Conservation (phyloP, 2,797 vertebrate genomes). For the Microtus agrestis region DNA sequence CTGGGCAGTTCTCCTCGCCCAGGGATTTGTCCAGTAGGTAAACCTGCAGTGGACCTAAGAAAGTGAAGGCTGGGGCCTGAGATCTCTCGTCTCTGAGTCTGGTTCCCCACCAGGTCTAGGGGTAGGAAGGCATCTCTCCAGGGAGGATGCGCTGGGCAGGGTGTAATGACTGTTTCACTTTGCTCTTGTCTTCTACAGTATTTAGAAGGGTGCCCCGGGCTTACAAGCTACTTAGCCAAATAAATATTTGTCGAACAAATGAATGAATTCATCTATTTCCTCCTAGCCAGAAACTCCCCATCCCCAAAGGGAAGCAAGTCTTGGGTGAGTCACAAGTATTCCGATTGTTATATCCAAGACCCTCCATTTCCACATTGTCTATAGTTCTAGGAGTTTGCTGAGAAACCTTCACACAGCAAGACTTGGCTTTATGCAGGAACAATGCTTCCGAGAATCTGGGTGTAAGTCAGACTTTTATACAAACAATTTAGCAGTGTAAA, state of each 20-base stretch:
- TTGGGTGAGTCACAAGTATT: slow-evolving; percentile 77
- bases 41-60: background rate
- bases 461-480: slow-evolving; percentile 69
- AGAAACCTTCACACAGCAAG: slow-evolving; percentile 60
- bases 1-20: background rate
- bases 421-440: slow-evolving; percentile 68
- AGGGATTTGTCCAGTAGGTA: background rate
- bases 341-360: slow-evolving; percentile 72
- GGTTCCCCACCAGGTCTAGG: background rate
- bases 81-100: background rate
- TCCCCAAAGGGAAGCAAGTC: slow-evolving; percentile 73
- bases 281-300: slow-evolving; percentile 69
- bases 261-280: slow-evolving; percentile 72
- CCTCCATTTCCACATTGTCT: slow-evolving; percentile 71
- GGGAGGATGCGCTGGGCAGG: background rate
- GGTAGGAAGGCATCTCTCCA: background rate
- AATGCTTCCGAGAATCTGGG: slow-evolving; percentile 68
- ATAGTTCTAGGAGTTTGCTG: slow-evolving; percentile 69
- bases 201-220: slow-evolving; percentile 54
- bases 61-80: background rate
- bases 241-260: slow-evolving; percentile 67
- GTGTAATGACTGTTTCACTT: background rate
- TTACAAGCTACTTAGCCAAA: slow-evolving; percentile 66
- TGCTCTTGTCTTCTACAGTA: background rate
- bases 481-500: slow-evolving; percentile 74